Percentiles rank a stretch among this genome's conserved stretches.
phyloP scores from a whole-genome alignment of 2,113 vertebrate genomes.

The Epinephelus fuscoguttatus region DNA sequence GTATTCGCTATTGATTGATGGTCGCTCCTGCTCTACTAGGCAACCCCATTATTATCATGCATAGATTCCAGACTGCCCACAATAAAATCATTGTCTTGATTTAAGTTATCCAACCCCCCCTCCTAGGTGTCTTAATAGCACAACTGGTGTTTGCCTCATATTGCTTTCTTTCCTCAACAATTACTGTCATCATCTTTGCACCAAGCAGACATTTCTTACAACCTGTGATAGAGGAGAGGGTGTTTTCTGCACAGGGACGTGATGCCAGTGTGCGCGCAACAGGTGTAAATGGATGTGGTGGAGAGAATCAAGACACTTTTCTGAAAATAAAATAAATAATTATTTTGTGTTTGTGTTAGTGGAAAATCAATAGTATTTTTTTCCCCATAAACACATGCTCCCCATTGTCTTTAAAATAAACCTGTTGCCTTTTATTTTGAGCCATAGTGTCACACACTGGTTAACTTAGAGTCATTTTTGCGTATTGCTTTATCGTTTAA shows the following conservation, averaged over 20 bases:
- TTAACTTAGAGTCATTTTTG: neutral
- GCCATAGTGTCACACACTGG: neutral
- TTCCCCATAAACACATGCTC: neutral
- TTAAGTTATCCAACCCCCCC: constrained; percentile 66
- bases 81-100: constrained; percentile 86
- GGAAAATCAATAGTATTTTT: neutral
- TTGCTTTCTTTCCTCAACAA: constrained; percentile 70
- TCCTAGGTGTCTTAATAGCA: constrained; percentile 68
- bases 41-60: constrained; percentile 84
- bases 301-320: neutral
- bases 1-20: constrained; percentile 86
- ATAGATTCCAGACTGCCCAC: constrained; percentile 82
- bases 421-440: neutral
- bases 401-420: neutral
- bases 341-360: neutral
- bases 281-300: constrained; percentile 42
- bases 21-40: constrained; percentile 79
- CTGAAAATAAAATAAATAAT: neutral
- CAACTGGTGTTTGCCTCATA: constrained; percentile 67
- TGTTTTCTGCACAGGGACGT: neutral
- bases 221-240: constrained; percentile 29
- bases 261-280: constrained; percentile 40
- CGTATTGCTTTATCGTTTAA: neutral
- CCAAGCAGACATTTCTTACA: constrained; percentile 2
- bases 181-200: constrained; percentile 65